Evolutionary conservation across 1,140 invertebrate species (phyloP).

Genomic region (Bacillus rossius): DNA sequence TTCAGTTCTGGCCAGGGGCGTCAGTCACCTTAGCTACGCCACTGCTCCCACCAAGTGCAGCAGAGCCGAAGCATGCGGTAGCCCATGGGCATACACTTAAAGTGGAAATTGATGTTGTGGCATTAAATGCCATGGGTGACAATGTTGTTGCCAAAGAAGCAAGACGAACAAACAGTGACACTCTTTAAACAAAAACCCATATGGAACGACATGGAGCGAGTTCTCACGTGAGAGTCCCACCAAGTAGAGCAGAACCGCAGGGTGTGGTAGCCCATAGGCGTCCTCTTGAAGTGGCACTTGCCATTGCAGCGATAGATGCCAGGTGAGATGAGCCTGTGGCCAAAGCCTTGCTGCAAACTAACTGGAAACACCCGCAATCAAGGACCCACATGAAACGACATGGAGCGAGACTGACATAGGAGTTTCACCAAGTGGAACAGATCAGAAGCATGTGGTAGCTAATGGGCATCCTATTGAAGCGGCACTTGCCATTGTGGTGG

Average conservation of each 20-base stretch:
- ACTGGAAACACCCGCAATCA: conserved; percentile 98
- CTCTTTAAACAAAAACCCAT: conserved; percentile 94
- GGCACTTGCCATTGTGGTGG: conserved; percentile 71
- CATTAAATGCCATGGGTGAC: conserved; percentile 90
- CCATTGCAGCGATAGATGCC: conserved; percentile 82
- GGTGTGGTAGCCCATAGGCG: conserved; percentile 73
- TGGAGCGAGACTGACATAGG: conserved; percentile 90
- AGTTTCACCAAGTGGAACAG: conserved; percentile 98
- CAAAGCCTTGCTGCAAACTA: conserved; percentile 92
- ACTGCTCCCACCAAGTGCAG: conserved; percentile 95
- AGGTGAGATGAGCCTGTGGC: conserved; percentile 92
- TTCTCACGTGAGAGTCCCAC: conserved; percentile 95
- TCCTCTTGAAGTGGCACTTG: conserved; percentile 75
- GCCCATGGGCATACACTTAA: conserved; percentile 70
- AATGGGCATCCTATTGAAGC: conserved; percentile 71
- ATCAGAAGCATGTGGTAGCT: conserved; percentile 83
- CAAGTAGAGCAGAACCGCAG: conserved; percentile 93
- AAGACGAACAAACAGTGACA: conserved; percentile 94
- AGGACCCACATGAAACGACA: conserved; percentile 87
- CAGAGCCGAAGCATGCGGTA: conserved; percentile 86
- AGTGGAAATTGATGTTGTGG: conserved; percentile 77
- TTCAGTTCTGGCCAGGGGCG: too few relatives aligned
- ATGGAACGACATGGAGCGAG: too few relatives aligned
- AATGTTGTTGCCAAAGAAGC: conserved; percentile 93
- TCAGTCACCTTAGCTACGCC: too few relatives aligned